phyloP scores from a whole-genome alignment of 2,888 invertebrate species.

The Epirrhoe tristata region DNA sequence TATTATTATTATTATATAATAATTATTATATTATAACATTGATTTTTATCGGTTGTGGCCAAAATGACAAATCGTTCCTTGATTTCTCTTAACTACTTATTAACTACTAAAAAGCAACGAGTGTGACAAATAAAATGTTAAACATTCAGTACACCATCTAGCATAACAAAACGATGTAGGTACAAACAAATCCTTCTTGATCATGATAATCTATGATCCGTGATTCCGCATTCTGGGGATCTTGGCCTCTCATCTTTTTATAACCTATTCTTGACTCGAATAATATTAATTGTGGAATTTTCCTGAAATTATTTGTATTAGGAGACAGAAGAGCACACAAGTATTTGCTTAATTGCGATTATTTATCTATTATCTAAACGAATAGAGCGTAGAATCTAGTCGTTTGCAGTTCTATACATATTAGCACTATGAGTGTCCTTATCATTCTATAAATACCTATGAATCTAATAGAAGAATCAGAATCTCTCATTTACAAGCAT shows the following conservation, averaged over 20 bases:
- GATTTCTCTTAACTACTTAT: not conserved
- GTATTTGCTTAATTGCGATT: no score
- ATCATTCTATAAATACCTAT: conserved; percentile 9
- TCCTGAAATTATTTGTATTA: conserved; percentile 30
- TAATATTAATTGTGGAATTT: conserved; percentile 44
- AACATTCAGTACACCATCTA: conserved; percentile 17
- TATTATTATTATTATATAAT: no score
- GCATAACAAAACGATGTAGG: conserved; percentile 9
- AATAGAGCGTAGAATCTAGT: no score
- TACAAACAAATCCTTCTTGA: not conserved
- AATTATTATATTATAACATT: no score
- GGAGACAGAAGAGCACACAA: not conserved
- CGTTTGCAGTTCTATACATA: not conserved
- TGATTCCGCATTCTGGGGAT: conserved; percentile 48
- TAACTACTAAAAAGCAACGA: no score
- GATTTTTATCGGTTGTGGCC: conserved; percentile 47
- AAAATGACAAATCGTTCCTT: not conserved
- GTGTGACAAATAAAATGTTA: not conserved
- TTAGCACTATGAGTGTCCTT: conserved; percentile 13
- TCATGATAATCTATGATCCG: conserved; percentile 14
- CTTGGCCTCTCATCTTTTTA: conserved; percentile 48
- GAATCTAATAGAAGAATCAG: conserved; percentile 25
- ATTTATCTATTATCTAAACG: no score
- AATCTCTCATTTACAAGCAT: conserved; percentile 5
- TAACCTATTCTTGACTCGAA: conserved; percentile 38